These are phyloP conservation scores for Ibycter americanus DNA, from an alignment of 2,797 vertebrate species.

Conservation along the genomic window DNA sequence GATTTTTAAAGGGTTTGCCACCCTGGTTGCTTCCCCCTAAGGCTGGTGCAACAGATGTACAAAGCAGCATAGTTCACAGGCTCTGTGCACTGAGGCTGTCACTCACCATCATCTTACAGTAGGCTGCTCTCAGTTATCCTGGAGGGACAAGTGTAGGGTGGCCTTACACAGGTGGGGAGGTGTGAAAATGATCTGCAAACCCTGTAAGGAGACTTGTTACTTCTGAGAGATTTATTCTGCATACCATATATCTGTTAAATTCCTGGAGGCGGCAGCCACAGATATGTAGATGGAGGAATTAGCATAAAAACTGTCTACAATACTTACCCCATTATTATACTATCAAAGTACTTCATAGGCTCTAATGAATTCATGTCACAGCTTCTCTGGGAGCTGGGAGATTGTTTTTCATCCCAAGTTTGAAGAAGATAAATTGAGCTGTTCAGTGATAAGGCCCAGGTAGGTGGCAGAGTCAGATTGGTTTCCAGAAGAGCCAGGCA, in stretches of 20 bases:
- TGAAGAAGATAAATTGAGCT: not conserved
- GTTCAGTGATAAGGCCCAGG: not conserved
- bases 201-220: not conserved
- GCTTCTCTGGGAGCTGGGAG: not conserved
- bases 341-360: not conserved
- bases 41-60: not conserved
- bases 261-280: not conserved
- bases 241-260: not conserved
- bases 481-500: not conserved
- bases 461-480: not conserved
- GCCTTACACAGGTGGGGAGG: not conserved
- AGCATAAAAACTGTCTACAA: constrained; percentile 19
- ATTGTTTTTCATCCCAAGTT: not conserved
- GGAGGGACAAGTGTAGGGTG: not conserved
- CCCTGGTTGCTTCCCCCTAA: not conserved
- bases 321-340: not conserved
- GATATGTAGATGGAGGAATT: not conserved
- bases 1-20: not conserved
- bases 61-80: not conserved
- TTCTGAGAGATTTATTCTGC: not conserved
- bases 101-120: not conserved
- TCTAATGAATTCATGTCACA: constrained; percentile 1
- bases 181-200: not conserved
- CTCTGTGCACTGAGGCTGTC: not conserved
- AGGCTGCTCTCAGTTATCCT: not conserved